Evolutionary conservation across 2,797 vertebrate genomes (phyloP), one percentile per base, ranked within the genome.

Genomic region (Sebastes hubbsi): DNA sequence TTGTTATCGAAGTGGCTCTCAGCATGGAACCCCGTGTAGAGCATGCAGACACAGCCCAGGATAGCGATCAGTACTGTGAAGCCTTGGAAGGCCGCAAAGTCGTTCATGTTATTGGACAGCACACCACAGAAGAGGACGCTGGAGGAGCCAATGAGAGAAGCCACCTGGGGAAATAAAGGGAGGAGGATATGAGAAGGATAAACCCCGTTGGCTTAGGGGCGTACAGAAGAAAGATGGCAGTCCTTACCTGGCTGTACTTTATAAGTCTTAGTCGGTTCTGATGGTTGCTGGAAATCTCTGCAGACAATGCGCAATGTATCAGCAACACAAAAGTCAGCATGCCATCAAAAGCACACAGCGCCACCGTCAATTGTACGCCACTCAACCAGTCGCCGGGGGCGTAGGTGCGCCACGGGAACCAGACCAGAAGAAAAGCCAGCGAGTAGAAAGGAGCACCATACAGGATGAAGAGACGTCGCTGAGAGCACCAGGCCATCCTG

Each of bases 331-430:
- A 98, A 0, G 97, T 97, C 6, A 98, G 94, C 87, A 95, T 74
- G 70, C 92, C 96, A 1, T 97, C 96, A 3, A 97, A 98, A 24
- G 97, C 95, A 6, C 97, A 97, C 2, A 98, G 87, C 0, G 97
- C 94, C 1, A 97, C 91, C 0, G 89, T 52, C 38, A 98, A 92
- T 77, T 98, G 98, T 2, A 97, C 56, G 1, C 97, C 97, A 1
- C 95, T 96, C n/a, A 99, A 68, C 97, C 97, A 97, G 85, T 98
- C 98, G 0, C 94, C 95, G 4, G 96, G 92, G 16, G 80, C 6
- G 0, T 97, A 98, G 22, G 42, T 32, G 64, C 94, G 93, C 98
- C 98, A 98, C 0, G 98, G 98, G 85, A 99, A 99, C 97, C 98
- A 99, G 3, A 97, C 96, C 20, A 99, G 89, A 82, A 99, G 94